phyloP scores from a whole-genome alignment of 2,888 invertebrate genomes.

The Zygaena filipendulae region DNA sequence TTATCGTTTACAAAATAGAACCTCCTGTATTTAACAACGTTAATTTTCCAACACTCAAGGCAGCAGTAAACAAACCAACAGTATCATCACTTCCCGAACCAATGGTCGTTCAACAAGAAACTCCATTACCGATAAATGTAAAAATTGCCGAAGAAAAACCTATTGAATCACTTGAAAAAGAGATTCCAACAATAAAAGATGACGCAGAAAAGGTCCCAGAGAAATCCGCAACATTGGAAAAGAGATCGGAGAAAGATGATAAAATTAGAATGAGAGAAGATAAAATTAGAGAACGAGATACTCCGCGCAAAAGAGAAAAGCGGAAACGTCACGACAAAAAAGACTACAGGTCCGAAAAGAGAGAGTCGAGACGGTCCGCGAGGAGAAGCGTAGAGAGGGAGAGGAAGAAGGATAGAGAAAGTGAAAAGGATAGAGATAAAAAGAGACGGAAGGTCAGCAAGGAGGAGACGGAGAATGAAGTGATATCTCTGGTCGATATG shows the following conservation, averaged over 20 bases:
- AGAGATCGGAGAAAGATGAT: slow-evolving; percentile 14
- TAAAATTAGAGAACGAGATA: slow-evolving; percentile 16
- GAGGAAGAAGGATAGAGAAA: slow-evolving; percentile 9
- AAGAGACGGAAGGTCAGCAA: slow-evolving; percentile 25
- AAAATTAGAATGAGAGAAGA: slow-evolving; percentile 16
- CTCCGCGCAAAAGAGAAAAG: slow-evolving; percentile 24
- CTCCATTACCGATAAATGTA: slow-evolving; percentile 14
- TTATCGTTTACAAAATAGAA: slow-evolving; percentile 47
- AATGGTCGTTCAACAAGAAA: slow-evolving; percentile 12
- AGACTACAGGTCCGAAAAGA: slow-evolving; percentile 30
- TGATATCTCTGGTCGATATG: slow-evolving; percentile 55
- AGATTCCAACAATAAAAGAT: slow-evolving; percentile 3
- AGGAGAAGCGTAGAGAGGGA: slow-evolving; percentile 17
- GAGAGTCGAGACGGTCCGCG: slow-evolving; percentile 23
- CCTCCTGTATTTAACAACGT: slow-evolving; percentile 25
- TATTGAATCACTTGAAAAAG: slow-evolving; percentile 11
- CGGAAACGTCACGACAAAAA: slow-evolving; percentile 37
- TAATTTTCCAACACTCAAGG: slow-evolving; percentile 26
- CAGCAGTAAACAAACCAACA: slow-evolving; percentile 16
- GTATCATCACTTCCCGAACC: slow-evolving; percentile 11
- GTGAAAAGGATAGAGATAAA: slow-evolving; percentile 18
- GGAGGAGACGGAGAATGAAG: slow-evolving; percentile 39
- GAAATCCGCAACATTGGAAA: slow-evolving; percentile 13
- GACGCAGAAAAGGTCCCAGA: slow-evolving; percentile 9
- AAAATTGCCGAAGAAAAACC: slow-evolving; percentile 17